phyloP scores from a whole-genome alignment of 30 jellyfish, hydroid and myxozoan species.

The Aurelia aurita complex sp. Pacific region DNA sequence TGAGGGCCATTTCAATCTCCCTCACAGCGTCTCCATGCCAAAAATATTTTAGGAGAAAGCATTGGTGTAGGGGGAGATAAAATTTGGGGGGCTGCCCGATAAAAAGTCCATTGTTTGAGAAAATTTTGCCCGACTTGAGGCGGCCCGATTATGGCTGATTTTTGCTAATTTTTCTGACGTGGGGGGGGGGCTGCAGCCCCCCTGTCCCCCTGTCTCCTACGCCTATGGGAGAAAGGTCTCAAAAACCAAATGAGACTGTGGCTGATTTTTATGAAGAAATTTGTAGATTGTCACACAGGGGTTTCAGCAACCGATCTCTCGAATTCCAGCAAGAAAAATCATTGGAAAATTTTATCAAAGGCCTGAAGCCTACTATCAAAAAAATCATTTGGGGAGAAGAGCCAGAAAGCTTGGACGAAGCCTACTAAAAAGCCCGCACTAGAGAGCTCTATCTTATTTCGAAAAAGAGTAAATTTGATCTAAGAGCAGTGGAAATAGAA shows the following conservation, averaged over 20 bases:
- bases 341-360: background rate
- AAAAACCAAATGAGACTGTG: conserved; percentile 1
- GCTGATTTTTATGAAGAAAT: conserved; percentile 12
- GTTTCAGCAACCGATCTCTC: conserved; percentile 1
- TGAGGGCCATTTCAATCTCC: conserved; percentile 33
- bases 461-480: conserved; percentile 7
- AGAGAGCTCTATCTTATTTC: conserved; percentile 24
- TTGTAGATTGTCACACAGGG: conserved; percentile 24
- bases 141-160: no score
- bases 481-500: background rate
- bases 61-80: no score
- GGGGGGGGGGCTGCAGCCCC: no score
- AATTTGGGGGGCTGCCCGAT: no score
- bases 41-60: conserved; percentile 16
- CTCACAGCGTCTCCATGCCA: conserved; percentile 17
- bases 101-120: no score
- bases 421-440: conserved; percentile 28
- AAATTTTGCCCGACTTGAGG: no score
- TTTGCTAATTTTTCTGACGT: no score
- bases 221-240: no score
- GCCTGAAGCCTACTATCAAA: conserved; percentile 32
- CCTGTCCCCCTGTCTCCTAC: no score
- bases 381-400: conserved; percentile 37
- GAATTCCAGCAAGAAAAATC: conserved; percentile 15
- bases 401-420: conserved; percentile 5